Base-by-base conservation (phyloP, 1,140 invertebrate species). In the Pogonus chalceus region DNA sequence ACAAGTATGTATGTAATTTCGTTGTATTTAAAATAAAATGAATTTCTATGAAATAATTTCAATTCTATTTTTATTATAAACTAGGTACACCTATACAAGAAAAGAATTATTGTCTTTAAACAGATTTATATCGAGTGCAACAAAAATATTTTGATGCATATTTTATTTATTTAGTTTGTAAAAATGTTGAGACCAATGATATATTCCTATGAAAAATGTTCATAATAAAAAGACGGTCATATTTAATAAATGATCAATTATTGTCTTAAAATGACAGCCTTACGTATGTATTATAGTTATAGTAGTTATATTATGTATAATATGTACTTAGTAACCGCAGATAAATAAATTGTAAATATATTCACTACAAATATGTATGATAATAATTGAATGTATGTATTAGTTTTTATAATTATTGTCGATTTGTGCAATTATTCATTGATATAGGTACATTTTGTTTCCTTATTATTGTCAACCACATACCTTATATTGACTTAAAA, bases 391-490 rank as follows among this genome's bases (percentile, higher is more conserved):
- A 43, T 43, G 37, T 18, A 12, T 43, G 37, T 43, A 43, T 9
- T 43, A 43, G 9, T 43, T 43, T 10, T 43, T 10, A 43, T 43
- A 52, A 48, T 54, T 54, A 54, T 54, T 54, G 46, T 54, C 52
- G 35, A 49, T 26, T 54, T 54, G 52, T 54, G 52, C 52, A 54
- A 35, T 48, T 54, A 16, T 47, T 49, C 23, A 54, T 35, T 24
- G 37, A 43, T 43, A 31, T 31, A 31, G 26, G 26, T 31, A 31
- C 26, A 31, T 31, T 31, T 31, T 31, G 4, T 4, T 31, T 31
- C 26, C 14, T 31, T 31, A 31, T 31, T 31, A 31, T 31, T 31
- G 26, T 31, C 26, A 31, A 31, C 26, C 26, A 31, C 26, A 31
- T 31, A 31, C 26, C 26, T 31, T 31, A 31, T 31, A 31, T 31